Base-by-base conservation (phyloP, 1,140 invertebrate species). In the Dendrolimus punctatus region DNA sequence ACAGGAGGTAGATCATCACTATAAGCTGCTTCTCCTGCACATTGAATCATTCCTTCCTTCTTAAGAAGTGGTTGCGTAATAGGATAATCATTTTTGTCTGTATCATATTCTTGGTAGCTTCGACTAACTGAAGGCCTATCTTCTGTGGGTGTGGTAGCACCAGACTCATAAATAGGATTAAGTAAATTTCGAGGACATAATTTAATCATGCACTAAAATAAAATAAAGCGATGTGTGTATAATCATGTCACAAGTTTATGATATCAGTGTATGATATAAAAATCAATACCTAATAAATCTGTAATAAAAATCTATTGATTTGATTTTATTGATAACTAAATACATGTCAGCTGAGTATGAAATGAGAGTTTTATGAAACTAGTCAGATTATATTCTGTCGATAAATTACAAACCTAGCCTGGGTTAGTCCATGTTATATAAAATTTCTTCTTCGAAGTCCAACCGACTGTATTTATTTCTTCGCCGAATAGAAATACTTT, bases 61-160 rank as follows among this genome's bases (percentile, higher is more conserved):
- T 73, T 94, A 2, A 88, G 81, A 10, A 93, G 51, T 4, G 92
- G 90, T 71, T 93, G 84, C 59, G 88, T 92, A 10, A 93, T 62
- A n/a, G 93, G 92, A 87, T 89, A 93, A n/a, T 89, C 60, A 7
- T 87, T 79, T 62, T 88, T 80, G 62, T 87, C n/a, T 2, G 62
- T 65, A 9, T 71, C 62, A 49, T 59, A 71, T 57, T 71, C 62
- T 54, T 67, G 64, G 51, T 65, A 65, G n/a, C 68, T 64, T 6
- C 88, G 6, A 89, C 92, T 40, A 89, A 59, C 44, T 76, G 86
- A 44, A 89, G 86, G 40, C 85, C 46, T 40, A 50, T 68, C 23
- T 69, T 87, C 38, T 80, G 88, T 42, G 5, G 88, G 87, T n/a
- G 63, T 64, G n/a, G 62, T 65, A 51, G 50, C 52, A 4, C 68